Evolutionary conservation across 2,113 vertebrate species (phyloP).

Genomic region (Stegostoma tigrinum): DNA sequence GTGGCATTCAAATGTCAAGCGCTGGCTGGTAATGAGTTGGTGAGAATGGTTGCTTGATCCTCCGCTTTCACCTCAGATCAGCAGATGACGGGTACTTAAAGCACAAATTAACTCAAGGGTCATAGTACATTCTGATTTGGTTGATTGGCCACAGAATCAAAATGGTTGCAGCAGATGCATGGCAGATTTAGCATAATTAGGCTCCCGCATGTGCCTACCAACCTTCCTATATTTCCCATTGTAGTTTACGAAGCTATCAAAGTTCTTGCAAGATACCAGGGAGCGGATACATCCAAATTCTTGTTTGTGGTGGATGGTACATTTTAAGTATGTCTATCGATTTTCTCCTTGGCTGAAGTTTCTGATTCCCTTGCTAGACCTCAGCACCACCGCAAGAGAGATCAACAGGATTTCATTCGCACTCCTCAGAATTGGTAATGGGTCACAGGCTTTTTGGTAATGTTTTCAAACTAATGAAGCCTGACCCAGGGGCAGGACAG

Average conservation of each 20-base stretch:
- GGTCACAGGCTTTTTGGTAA: not conserved
- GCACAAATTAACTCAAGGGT: not conserved
- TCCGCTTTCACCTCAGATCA: conserved; percentile 27
- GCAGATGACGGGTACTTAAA: conserved; percentile 17
- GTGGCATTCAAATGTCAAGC: conserved; percentile 12
- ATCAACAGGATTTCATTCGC: not conserved
- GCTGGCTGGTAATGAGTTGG: not conserved
- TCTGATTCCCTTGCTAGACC: not conserved
- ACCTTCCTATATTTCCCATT: not conserved
- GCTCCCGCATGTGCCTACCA: no score
- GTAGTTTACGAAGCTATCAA: not conserved
- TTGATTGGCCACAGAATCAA: conserved; percentile 7
- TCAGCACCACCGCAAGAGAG: no score
- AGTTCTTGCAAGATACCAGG: not conserved
- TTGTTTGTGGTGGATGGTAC: not conserved
- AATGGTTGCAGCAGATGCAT: not conserved
- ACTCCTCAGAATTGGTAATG: not conserved
- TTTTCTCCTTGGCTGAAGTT: not conserved
- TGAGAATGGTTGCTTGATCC: conserved; percentile 1
- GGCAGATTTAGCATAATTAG: not conserved
- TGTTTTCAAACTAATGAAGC: not conserved
- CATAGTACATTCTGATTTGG: conserved; percentile 22
- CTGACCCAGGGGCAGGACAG: not conserved
- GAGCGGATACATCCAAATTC: not conserved
- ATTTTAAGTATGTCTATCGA: not conserved